phyloP scores from a whole-genome alignment of 2,888 invertebrate species.

The Rhopalosiphum nymphaeae region DNA sequence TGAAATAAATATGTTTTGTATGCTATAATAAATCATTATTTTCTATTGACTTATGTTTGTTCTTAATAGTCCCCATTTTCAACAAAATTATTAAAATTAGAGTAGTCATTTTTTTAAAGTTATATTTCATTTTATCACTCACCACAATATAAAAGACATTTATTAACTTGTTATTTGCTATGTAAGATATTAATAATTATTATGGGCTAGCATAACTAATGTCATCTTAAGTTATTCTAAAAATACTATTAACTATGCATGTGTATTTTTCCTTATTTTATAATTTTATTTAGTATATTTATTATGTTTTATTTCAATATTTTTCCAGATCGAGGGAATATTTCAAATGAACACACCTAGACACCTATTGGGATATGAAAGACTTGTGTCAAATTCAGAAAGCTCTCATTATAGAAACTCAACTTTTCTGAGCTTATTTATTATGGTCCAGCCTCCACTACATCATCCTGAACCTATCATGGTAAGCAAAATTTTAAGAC shows the following conservation, averaged over 20 bases:
- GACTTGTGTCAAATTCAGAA: slow-evolving; percentile 61
- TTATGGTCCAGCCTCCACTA: slow-evolving; percentile 78
- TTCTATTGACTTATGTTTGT: not conserved
- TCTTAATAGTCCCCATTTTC: not conserved
- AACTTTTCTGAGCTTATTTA: slow-evolving; percentile 76
- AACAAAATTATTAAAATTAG: not conserved
- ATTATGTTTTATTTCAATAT: slow-evolving; percentile 11
- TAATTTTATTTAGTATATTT: not conserved
- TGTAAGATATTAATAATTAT: not conserved
- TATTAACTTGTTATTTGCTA: not conserved
- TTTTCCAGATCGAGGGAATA: slow-evolving; percentile 82
- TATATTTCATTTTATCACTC: not conserved
- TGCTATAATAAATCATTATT: not conserved
- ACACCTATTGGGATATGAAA: slow-evolving; percentile 79
- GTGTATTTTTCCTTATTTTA: not conserved
- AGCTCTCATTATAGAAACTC: slow-evolving; percentile 69
- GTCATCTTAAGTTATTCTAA: not conserved
- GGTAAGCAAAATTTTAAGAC: slow-evolving; percentile 53
- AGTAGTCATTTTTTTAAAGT: not conserved
- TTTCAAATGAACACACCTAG: slow-evolving; percentile 83
- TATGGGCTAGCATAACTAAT: not conserved
- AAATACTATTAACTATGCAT: not conserved
- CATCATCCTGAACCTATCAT: slow-evolving; percentile 69
- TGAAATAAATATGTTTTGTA: not conserved
- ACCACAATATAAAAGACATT: not conserved